Evolutionary conservation across 2,888 invertebrate species (phyloP).

Genomic region (Cinara cedri): DNA sequence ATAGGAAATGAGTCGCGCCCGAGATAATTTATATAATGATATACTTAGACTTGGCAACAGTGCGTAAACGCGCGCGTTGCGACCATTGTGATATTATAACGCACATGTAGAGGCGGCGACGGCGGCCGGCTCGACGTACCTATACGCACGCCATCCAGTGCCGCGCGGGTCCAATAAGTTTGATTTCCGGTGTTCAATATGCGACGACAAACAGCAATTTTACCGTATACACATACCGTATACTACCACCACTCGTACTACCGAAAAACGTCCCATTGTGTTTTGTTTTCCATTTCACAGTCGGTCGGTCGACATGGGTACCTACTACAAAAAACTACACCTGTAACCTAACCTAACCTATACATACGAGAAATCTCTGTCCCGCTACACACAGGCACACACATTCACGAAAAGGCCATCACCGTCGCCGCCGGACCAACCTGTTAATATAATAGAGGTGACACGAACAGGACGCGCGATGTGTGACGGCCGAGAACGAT

Average conservation of each 20-base stretch:
- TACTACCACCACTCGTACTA: too few species aligned
- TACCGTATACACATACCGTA: background rate
- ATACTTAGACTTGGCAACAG: constrained; percentile 54
- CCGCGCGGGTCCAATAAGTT: constrained; percentile 46
- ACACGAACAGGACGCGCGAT: too few species aligned
- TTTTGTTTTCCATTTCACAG: constrained; percentile 36
- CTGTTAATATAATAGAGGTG: too few species aligned
- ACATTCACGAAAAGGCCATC: background rate
- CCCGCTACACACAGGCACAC: background rate
- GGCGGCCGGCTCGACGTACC: too few species aligned
- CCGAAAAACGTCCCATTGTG: constrained; percentile 50
- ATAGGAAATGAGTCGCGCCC: constrained; percentile 51
- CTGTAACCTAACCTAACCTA: too few species aligned
- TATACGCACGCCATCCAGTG: background rate
- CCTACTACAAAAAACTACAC: too few species aligned
- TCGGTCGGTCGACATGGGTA: too few species aligned
- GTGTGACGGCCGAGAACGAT: too few species aligned
- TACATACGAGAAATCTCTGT: background rate
- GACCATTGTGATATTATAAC: constrained; percentile 37
- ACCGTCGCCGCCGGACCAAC: background rate
- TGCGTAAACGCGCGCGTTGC: constrained; percentile 46
- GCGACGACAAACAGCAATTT: constrained; percentile 29
- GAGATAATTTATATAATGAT: constrained; percentile 57
- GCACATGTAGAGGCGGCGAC: background rate
- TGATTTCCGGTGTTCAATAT: constrained; percentile 51